phyloP scores from a whole-genome alignment of 2,797 vertebrate genomes.

The Oreochromis grahami region DNA sequence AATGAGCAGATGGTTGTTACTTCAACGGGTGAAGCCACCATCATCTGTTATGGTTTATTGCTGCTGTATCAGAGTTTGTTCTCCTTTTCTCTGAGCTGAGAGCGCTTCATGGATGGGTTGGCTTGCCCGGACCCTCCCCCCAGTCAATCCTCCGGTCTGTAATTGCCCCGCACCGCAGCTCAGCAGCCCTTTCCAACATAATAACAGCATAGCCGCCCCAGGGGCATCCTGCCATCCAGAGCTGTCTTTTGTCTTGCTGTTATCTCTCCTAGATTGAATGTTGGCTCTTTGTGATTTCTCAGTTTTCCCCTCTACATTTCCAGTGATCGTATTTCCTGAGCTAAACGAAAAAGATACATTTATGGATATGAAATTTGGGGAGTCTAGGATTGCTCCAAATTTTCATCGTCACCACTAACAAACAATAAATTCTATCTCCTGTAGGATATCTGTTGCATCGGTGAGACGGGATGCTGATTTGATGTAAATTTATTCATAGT shows the following conservation, averaged over 20 bases:
- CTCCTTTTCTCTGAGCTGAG: conserved; percentile 9
- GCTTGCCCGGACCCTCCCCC: conserved; percentile 56
- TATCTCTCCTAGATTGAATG: conserved; percentile 59
- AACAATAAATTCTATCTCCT: neutral
- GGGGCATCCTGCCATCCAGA: conserved; percentile 63
- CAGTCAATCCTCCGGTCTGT: conserved; percentile 55
- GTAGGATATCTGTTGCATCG: conserved; percentile 13
- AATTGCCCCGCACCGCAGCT: conserved; percentile 67
- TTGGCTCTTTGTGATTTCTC: conserved; percentile 50
- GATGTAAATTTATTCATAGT: conserved; percentile 59
- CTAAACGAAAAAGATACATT: conserved; percentile 21
- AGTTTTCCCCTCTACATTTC: conserved; percentile 26
- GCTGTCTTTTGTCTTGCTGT: conserved; percentile 55
- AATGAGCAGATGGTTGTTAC: conserved; percentile 36
- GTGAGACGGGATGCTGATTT: conserved; percentile 30
- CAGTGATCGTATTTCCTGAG: conserved; percentile 47
- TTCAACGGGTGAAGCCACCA: conserved; percentile 22
- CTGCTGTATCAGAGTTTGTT: conserved; percentile 5
- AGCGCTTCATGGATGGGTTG: conserved; percentile 38
- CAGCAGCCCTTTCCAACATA: conserved; percentile 67
- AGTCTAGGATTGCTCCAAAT: neutral
- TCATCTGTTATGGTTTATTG: conserved; percentile 4
- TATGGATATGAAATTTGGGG: neutral
- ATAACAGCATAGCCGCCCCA: conserved; percentile 61
- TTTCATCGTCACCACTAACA: neutral